Base-by-base conservation (phyloP, 2,888 invertebrate species). In the Electrophaes corylata region DNA sequence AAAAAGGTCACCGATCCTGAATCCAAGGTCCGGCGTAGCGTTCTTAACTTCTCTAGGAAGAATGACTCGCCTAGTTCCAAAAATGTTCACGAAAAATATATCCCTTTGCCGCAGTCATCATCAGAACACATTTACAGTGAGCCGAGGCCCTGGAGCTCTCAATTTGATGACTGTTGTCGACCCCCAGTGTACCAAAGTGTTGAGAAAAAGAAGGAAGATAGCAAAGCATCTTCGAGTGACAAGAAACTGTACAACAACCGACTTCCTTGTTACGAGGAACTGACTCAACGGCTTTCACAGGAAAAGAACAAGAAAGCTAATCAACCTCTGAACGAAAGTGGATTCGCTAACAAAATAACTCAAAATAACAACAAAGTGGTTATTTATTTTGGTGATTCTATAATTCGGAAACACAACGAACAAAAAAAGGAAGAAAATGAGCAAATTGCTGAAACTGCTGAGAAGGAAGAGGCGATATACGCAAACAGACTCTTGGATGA, bases 351-450 rank as follows among this genome's bases (percentile, higher is more conserved):
- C 60, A 91, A 91, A 75, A 88, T 90, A 54, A 92, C 90, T 49
- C 85, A 92, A 75, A 86, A 86, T 65, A 88, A 91, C 66, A 94
- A 95, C 74, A 94, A 94, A 86, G 95, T 95, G n/a, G 94, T 95
- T 45, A 95, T 95, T 70, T 95, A 95, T 78, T 95, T 95, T 66
- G 95, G 95, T 29, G 95, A 95, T 74, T 94, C 94, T 2, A 93
- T 94, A 44, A 91, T 92, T 56, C 83, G 92, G 33, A 91, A 90
- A 65, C 91, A 92, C 52, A 89, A 81, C 65, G 91, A 91, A 64
- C 85, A 88, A 63, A 88, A 82, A 67, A 88, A 82, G 74, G 92
- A 88, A 80, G 85, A 85, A 67, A 71, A 66, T 56, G 78, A 75
- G 60, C 73, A 70, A 14, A 78, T 75, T 33, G 80, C 81, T 49